A percentile compares a stretch with the other conserved stretches of the same genome.
Conservation (phyloP, 2,888 invertebrate species). For the Globia sparganii region DNA sequence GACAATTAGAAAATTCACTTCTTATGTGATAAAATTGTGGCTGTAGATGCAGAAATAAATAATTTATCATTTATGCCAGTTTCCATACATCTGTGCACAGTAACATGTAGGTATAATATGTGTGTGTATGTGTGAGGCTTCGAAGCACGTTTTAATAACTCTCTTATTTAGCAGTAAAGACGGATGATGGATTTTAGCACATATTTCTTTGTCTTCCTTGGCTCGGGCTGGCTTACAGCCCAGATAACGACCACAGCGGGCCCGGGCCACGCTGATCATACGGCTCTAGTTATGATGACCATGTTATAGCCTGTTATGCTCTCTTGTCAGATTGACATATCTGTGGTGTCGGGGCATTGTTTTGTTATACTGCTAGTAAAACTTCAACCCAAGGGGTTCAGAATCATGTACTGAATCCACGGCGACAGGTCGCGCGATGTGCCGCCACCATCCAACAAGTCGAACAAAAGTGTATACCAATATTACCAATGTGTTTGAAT, state of each 20-base stretch:
- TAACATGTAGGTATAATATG: too few relatives aligned
- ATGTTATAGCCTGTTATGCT: conserved; percentile 7
- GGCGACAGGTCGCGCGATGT: too few relatives aligned
- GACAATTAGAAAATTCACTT: not conserved
- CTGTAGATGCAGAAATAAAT: too few relatives aligned
- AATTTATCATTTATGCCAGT: too few relatives aligned
- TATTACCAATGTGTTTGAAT: not conserved
- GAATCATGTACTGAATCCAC: too few relatives aligned
- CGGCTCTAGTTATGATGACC: conserved; percentile 18
- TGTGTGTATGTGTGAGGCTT: not conserved
- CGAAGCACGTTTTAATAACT: conserved; percentile 17
- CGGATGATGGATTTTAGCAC: conserved; percentile 22
- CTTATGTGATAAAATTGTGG: not conserved
- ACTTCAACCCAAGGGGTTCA: too few relatives aligned
- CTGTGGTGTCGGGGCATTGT: not conserved
- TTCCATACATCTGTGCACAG: not conserved
- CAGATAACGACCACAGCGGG: conserved; percentile 2
- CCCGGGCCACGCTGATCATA: conserved; percentile 16
- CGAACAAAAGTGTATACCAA: not conserved
- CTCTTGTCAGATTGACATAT: conserved; percentile 10
- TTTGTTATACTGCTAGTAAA: not conserved
- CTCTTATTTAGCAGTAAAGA: conserved; percentile 36
- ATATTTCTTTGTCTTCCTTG: conserved; percentile 29
- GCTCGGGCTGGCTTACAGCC: conserved; percentile 23
- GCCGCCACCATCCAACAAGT: not conserved